Evolutionary conservation across 2,113 vertebrate species (phyloP), one percentile per base, ranked within the genome.

Genomic region (Neolamprologus modestus): DNA sequence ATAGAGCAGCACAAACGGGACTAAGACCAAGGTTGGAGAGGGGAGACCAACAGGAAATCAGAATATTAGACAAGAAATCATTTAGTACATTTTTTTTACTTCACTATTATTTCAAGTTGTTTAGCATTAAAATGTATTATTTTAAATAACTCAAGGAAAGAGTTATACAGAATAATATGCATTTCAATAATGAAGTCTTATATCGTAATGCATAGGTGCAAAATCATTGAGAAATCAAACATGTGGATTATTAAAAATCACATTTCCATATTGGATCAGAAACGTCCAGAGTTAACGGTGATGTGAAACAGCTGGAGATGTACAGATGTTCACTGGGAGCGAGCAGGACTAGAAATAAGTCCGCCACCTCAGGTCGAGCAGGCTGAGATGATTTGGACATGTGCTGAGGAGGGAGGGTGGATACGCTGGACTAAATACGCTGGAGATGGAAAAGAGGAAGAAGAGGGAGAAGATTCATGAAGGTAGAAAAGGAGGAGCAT

Each of bases 401-500:
- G 61, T 71, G 66, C 13, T 0, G 37, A 71, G 13, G 37, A 0
- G n/a, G 37, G n/a, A 42, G 13, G 17, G n/a, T 26, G 37, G 37
- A 71, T 24, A 16, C 13, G 0, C 2, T 9, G n/a, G 12, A 6
- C 19, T 13, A 14, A 68, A 21, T 11, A 40, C 0, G 12, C 2
- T 71, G 66, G 13, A 24, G 35, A 71, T 42, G 37, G 37, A 42
- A 6, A 71, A 71, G 66, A 71, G 0, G 12, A 42, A 14, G 66
- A 24, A 24, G 0, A 24, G 2, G 0, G 66, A 66, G 17, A 37
- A 42, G 12, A 3, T 42, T 42, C 12, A 71, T 16, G 66, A 40
- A 42, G 35, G n/a, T 6, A 42, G 63, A 14, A 3, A 71, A 71
- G 8, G 37, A 42, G 35, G 66, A 24, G 66, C 37, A 71, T 26